Conservation (phyloP, 64 coral and sea anemone genomes). For the Hydrozoanthus tunicans region DNA sequence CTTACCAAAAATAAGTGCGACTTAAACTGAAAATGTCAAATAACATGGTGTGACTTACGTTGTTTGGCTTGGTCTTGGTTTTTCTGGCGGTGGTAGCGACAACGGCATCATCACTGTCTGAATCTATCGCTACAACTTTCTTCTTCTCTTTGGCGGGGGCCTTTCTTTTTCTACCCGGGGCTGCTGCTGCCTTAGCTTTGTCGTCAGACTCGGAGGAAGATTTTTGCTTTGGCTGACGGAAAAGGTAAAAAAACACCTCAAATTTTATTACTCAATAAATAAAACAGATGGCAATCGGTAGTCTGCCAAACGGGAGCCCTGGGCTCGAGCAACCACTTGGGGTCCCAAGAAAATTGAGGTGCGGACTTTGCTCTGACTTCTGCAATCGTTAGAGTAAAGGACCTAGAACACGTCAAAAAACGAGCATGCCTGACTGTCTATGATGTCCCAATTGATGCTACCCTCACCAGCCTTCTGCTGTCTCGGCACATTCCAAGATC, state of each 20-base stretch:
- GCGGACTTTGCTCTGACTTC: too few relatives aligned
- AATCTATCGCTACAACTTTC: background rate
- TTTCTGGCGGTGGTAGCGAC: background rate
- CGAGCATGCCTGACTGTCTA: background rate
- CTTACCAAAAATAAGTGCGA: background rate
- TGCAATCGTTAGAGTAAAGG: too few relatives aligned
- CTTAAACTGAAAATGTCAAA: background rate
- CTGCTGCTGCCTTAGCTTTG: background rate
- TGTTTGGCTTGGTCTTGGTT: slow-evolving; percentile 10
- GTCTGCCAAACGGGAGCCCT: too few relatives aligned
- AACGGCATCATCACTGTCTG: slow-evolving; percentile 1
- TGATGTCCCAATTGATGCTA: slow-evolving; percentile 22
- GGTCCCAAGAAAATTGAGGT: too few relatives aligned
- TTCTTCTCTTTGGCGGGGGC: background rate
- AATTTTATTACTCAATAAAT: background rate
- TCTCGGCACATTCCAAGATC: slow-evolving; percentile 60
- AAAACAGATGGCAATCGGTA: background rate
- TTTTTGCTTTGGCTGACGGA: background rate
- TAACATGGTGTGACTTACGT: background rate
- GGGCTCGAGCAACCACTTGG: too few relatives aligned
- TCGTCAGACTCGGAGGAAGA: slow-evolving; percentile 38
- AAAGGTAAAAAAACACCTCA: background rate
- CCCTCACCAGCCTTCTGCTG: slow-evolving; percentile 30
- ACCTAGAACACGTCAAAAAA: too few relatives aligned
- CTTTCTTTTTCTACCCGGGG: slow-evolving; percentile 24